Conservation (phyloP, 2,113 vertebrate species). For the pig (Sus scrofa) region DNA sequence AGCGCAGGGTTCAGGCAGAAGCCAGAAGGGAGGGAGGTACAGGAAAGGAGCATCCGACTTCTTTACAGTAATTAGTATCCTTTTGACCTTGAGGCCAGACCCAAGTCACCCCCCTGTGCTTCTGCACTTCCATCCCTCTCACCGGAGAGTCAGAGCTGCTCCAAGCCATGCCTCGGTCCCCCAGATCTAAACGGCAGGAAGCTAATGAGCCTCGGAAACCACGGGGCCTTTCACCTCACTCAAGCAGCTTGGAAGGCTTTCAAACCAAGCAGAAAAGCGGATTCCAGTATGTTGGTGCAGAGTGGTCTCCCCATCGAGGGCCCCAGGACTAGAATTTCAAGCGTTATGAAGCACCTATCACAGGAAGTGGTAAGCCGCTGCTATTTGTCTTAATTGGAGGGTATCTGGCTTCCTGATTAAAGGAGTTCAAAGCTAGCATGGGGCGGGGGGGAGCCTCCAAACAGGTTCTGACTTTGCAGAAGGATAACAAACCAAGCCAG, state of each 20-base stretch:
- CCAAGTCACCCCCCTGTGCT: conserved; percentile 58
- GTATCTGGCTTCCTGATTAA: conserved; percentile 78
- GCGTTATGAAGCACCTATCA: conserved; percentile 53
- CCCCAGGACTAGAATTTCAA: conserved; percentile 68
- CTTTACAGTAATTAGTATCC: conserved; percentile 65
- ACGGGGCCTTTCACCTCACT: conserved; percentile 70
- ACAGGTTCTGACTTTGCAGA: not conserved
- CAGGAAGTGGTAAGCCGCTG: conserved; percentile 50
- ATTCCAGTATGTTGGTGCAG: conserved; percentile 33
- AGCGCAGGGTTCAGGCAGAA: conserved; percentile 44
- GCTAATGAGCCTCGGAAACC: conserved; percentile 80
- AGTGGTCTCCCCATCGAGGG: conserved; percentile 77
- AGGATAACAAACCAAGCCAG: conserved; percentile 31
- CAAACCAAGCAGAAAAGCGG: conserved; percentile 64
- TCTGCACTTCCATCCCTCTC: conserved; percentile 61
- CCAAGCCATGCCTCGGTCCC: conserved; percentile 50
- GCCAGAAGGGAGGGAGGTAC: conserved; percentile 1
- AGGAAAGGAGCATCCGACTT: conserved; percentile 29
- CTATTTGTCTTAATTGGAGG: conserved; percentile 78
- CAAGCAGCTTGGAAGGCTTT: conserved; percentile 45
- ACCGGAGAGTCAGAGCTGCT: conserved; percentile 41
- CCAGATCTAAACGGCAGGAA: conserved; percentile 52
- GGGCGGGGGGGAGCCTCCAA: not conserved
- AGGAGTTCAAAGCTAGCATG: conserved; percentile 27
- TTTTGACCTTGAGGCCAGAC: conserved; percentile 65